Evolutionary conservation across 2,888 invertebrate genomes (phyloP), one percentile per base, ranked within the genome.

Genomic region (Stenodema calcarata): DNA sequence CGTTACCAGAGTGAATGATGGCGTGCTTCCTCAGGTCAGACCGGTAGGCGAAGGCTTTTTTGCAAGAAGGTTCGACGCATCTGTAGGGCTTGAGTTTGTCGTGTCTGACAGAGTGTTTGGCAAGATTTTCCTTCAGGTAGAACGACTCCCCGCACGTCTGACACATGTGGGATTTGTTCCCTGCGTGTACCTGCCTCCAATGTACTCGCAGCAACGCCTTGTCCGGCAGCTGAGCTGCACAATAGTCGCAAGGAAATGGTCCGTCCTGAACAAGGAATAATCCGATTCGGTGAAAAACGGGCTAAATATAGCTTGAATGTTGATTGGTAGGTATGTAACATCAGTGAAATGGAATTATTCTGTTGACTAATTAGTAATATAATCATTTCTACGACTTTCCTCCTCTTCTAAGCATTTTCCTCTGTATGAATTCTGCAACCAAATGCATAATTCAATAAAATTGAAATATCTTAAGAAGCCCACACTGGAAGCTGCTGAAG

Each of bases 41-140:
- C 28, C 94, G 91, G 90, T 94, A 94, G 50, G 93, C 92, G 91
- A 94, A 94, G 18, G 93, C 92, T 91, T 94, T 92, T 88, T 92
- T 92, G 90, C 94, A 94, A 88, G 93, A 92, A 70, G 92, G 90
- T 42, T 87, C 87, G 41, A 16, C 28, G 91, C 94, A 94, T 89
- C 92, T 92, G 89, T 92, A 94, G 1, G 94, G 94, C 87, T 93
- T 91, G 86, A 92, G 92, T 35, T 92, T 92, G 90, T 95, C 94
- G 91, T 95, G 95, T 27, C 92, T 92, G 11, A 91, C 92, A 75
- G 90, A 90, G 90, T 95, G 95, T 86, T 93, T 92, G 78, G 92
- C 91, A 90, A 95, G 95, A 88, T 94, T 94, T 47, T 92, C 92
- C 90, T 93, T 93, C n/a, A 94, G 92, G 16, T 94, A 92, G 91